phyloP scores from a whole-genome alignment of 2,888 invertebrate species.

The Machimus rusticus region DNA sequence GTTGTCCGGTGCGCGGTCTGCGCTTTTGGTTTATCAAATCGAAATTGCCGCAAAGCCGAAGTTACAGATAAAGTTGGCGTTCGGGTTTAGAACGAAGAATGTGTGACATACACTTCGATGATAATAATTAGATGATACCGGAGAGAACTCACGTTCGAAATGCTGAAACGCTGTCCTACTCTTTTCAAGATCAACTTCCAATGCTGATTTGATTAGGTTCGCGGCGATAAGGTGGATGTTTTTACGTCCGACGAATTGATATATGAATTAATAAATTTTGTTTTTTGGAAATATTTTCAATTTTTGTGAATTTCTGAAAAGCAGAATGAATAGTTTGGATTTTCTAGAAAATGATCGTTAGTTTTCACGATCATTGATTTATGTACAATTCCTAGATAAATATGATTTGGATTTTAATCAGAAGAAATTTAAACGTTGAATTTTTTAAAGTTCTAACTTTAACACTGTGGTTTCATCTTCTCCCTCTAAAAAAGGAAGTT shows the following conservation, averaged over 20 bases:
- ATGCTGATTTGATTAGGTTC: conserved; percentile 16
- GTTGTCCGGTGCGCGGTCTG: neutral
- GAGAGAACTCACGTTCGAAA: neutral
- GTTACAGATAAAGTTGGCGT: neutral
- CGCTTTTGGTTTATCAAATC: conserved; percentile 4
- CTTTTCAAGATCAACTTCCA: conserved; percentile 13
- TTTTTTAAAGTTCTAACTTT: too few relatives aligned
- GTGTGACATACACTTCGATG: neutral
- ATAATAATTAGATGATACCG: neutral
- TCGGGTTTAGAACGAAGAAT: neutral
- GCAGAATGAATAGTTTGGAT: neutral
- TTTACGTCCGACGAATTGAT: neutral
- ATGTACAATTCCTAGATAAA: neutral
- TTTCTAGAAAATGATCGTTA: neutral
- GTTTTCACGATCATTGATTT: neutral
- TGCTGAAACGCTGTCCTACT: neutral
- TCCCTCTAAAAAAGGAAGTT: too few relatives aligned
- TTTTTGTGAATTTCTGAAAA: neutral
- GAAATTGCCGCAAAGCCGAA: neutral
- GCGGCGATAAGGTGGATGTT: neutral
- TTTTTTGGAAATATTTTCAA: neutral
- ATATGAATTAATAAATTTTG: neutral
- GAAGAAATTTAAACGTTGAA: too few relatives aligned
- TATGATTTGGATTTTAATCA: too few relatives aligned
- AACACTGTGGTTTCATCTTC: too few relatives aligned